Evolutionary conservation across 2,113 vertebrate species (phyloP), one percentile per base, ranked within the genome.

Genomic region (Chionodraco myersi): DNA sequence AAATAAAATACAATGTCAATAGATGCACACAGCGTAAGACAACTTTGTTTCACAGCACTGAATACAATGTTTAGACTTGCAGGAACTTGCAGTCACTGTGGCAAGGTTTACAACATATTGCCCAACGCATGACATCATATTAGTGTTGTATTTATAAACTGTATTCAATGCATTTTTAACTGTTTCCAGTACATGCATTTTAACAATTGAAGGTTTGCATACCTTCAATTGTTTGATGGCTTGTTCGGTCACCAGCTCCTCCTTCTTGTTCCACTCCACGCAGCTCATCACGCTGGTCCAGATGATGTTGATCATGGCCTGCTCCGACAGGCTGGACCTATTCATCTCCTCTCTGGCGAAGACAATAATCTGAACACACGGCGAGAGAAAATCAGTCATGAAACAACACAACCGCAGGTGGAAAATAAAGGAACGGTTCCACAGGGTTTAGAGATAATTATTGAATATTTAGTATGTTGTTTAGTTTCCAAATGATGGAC

Each of bases 201-300:
- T 3, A 26, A 26, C 54, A 36, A 10, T 14, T 65, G 0, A 3
- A 41, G 11, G 18, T 34, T 3, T 6, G 34, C 36, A 0, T 94
- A 98, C 97, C 97, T 98, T 98, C 95, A 99, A 97, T 95, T 96
- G 98, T 96, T 99, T 99, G 95, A 99, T 99, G 96, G 98, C 98
- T 97, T 99, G 98, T 94, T 99, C 98, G 53, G 97, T 97, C 93
- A 99, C 97, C 86, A 99, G 96, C 95, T 99, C 98, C 90, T 99
- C 98, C 66, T 99, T 99, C 94, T 99, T 99, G 94, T 99, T 99
- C 98, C 98, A 99, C 79, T 99, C 98, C 70, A 99, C 97, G 0
- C 93, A 97, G 92, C 97, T 98, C 98, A 99, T 99, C 23, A 99
- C 96, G 64, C 97, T 98, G 54, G 96, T 97, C 98, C 98, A 99